These are phyloP conservation scores for Spatulosminthurus flaviceps DNA, from an alignment of 2,888 invertebrate genomes.

Conservation along the genomic window DNA sequence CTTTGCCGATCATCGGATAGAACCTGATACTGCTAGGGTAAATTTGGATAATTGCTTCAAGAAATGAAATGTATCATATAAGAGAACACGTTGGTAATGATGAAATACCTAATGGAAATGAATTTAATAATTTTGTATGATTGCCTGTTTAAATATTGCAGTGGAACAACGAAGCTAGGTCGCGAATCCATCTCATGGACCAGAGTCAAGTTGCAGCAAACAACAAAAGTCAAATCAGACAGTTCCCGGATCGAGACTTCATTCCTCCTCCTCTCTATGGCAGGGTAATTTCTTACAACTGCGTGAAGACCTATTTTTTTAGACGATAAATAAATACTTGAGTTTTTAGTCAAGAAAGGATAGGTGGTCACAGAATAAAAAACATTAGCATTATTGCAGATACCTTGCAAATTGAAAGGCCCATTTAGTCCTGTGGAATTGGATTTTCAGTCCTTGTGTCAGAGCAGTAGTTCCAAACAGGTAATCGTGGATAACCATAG, in stretches of 20 bases:
- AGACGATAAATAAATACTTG: too few species aligned
- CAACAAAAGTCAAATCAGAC: constrained; percentile 55
- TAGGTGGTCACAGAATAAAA: too few species aligned
- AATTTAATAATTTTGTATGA: too few species aligned
- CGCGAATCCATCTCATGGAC: constrained; percentile 40
- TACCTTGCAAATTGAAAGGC: constrained; percentile 71
- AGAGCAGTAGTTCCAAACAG: constrained; percentile 71
- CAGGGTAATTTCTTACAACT: constrained; percentile 6
- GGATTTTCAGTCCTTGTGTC: constrained; percentile 72
- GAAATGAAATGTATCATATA: too few species aligned
- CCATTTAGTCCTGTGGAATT: constrained; percentile 86
- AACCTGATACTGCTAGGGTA: constrained; percentile 80
- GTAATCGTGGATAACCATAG: constrained; percentile 78
- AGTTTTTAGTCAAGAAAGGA: too few species aligned
- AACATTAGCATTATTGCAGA: too few species aligned
- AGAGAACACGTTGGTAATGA: too few species aligned
- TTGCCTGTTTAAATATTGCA: too few species aligned
- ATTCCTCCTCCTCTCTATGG: constrained; percentile 49
- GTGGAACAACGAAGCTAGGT: constrained; percentile 52
- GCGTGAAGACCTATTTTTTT: too few species aligned
- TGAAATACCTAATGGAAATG: too few species aligned
- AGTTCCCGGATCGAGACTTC: constrained; percentile 51
- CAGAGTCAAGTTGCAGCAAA: constrained; percentile 44
- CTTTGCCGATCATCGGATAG: constrained; percentile 76
- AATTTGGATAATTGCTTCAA: not conserved